Evolutionary conservation across 2,888 invertebrate genomes (phyloP).

Genomic region (Amiota mariae): DNA sequence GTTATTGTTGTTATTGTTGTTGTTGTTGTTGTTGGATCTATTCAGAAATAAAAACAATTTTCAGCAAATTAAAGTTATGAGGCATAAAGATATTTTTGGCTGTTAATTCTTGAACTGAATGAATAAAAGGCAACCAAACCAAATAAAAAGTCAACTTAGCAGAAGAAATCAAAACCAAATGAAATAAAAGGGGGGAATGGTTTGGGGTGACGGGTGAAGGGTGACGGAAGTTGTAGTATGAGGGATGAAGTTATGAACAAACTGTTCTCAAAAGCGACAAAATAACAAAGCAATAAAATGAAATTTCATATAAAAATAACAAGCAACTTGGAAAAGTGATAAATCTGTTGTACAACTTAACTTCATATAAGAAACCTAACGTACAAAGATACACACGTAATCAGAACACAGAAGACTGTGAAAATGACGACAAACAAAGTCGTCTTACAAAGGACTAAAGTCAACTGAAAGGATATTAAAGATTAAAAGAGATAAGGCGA

Average conservation of each 20-base stretch:
- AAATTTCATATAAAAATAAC: constrained; percentile 34
- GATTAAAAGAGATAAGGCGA: constrained; percentile 65
- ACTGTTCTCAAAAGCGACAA: constrained; percentile 9
- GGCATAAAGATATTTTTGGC: constrained; percentile 68
- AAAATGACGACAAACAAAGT: constrained; percentile 46
- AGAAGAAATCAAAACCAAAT: constrained; percentile 30
- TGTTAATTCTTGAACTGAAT: constrained; percentile 54
- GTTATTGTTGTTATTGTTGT: constrained; percentile 42
- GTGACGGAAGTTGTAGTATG: background rate
- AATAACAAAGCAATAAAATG: constrained; percentile 30
- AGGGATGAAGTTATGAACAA: background rate
- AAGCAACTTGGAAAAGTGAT: constrained; percentile 58
- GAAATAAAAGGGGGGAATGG: constrained; percentile 23
- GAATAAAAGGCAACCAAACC: constrained; percentile 33
- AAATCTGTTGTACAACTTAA: constrained; percentile 57
- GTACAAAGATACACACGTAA: constrained; percentile 11
- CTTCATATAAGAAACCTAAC: constrained; percentile 25
- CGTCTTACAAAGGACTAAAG: constrained; percentile 53
- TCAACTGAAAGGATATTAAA: constrained; percentile 67
- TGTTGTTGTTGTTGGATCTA: constrained; percentile 52
- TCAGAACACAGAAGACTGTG: constrained; percentile 38
- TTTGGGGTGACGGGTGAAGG: background rate
- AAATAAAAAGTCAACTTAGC: constrained; percentile 22
- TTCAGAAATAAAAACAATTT: constrained; percentile 62
- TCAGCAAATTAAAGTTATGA: constrained; percentile 69